Evolutionary conservation across 2,797 vertebrate species (phyloP), one percentile per base, ranked within the genome.

Genomic region (Neosilurus hyrtlii): DNA sequence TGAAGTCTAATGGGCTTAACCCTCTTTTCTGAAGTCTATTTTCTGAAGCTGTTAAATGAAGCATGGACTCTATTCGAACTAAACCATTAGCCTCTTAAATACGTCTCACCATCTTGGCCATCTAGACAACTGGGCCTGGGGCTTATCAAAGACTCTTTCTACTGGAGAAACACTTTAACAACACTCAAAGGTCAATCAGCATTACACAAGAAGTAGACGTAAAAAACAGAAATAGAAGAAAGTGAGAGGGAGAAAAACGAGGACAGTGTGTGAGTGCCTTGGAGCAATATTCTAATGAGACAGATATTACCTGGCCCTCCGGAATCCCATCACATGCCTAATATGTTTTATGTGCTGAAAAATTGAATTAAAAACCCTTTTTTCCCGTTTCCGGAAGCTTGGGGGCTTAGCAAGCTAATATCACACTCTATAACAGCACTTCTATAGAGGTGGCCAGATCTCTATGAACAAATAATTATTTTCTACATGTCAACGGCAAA

Each of bases 1-100:
- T 78, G 62, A 79, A 52, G 66, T 82, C 82, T 82, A 84, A 82
- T 79, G 62, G 76, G 86, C 82, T 88, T 88, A 85, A 86, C 67
- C 56, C 72, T 86, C 85, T 85, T 85, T 80, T 85, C 63, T 86
- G 62, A 82, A 73, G 83, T 81, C 85, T 80, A 84, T 84, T 88
- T 85, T 85, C 86, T 85, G 59, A 84, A 84, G 82, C 83, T 78
- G 85, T 86, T 87, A 85, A 89, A 86, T 87, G 84, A 86, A 79
- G 85, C 81, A 86, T 80, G 80, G 30, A 59, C 80, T 67, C 72
- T 70, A 79, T 52, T 61, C 79, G 83, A 84, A 84, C 82, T 77
- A 65, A 80, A 63, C 83, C 82, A 84, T 87, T 87, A 86, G 82
- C 85, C 82, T 80, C 82, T 83, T 88, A 84, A 89, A 86, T 83